phyloP scores from a whole-genome alignment of 2,113 vertebrate species.

The Leucoraja erinaceus region DNA sequence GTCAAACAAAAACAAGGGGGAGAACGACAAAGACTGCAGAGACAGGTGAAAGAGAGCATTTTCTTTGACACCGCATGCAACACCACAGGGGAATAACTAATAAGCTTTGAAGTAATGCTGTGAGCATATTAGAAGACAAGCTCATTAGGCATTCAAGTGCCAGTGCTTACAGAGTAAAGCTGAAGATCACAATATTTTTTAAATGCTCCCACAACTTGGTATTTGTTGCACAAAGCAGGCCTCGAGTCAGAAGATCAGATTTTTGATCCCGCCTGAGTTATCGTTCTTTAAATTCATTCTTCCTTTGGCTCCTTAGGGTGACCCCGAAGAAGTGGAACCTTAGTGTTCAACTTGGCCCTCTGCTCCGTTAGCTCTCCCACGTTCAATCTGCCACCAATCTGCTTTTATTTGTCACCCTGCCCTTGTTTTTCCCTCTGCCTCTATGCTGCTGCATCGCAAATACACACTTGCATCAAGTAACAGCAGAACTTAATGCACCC shows the following conservation, averaged over 20 bases:
- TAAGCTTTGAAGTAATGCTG: background rate
- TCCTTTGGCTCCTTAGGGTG: no score
- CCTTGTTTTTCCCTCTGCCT: background rate
- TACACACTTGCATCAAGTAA: background rate
- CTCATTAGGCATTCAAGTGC: background rate
- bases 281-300: background rate
- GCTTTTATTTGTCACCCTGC: background rate
- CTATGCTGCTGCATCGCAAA: background rate
- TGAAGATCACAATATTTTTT: background rate
- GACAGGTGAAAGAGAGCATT: background rate
- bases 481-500: background rate
- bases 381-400: background rate
- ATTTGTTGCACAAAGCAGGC: background rate
- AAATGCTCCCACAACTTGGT: background rate
- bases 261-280: background rate
- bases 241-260: background rate
- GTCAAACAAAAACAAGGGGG: background rate
- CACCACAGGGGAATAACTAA: slow-evolving; percentile 3
- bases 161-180: background rate
- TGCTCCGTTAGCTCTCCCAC: background rate
- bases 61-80: background rate
- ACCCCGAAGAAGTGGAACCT: background rate
- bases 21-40: background rate
- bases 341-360: background rate
- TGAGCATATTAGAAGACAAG: background rate